Conservation (phyloP, 2,888 invertebrate species). For the Thymelicus sylvestris region DNA sequence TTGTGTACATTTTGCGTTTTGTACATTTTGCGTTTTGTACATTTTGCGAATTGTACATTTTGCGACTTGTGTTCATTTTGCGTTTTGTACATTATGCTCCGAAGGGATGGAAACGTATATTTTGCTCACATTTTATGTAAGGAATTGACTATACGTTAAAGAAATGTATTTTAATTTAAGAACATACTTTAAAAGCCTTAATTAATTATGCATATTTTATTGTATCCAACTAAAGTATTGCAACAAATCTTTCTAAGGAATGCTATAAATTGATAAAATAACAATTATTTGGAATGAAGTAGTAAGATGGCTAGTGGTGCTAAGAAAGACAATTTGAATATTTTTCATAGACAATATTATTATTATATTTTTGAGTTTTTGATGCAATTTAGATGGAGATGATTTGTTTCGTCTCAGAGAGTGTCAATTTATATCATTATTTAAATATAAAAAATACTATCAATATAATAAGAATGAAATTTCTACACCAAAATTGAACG, state of each 20-base stretch:
- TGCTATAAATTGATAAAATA: slow-evolving; percentile 18
- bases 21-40: too few species aligned
- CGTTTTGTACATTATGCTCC: too few species aligned
- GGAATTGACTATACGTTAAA: slow-evolving; percentile 34
- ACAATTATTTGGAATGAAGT: slow-evolving; percentile 12
- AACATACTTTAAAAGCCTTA: neutral
- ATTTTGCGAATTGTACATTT: too few species aligned
- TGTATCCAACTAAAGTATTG: slow-evolving; percentile 8
- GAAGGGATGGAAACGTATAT: slow-evolving; percentile 12
- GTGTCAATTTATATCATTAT: slow-evolving; percentile 72
- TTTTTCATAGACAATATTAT: slow-evolving; percentile 79
- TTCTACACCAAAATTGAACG: slow-evolving; percentile 51
- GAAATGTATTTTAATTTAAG: slow-evolving; percentile 23
- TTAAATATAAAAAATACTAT: slow-evolving; percentile 49
- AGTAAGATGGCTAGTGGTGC: slow-evolving; percentile 69
- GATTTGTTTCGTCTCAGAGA: slow-evolving; percentile 62
- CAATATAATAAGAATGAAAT: slow-evolving; percentile 39
- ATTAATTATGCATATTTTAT: slow-evolving; percentile 11
- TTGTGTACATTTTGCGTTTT: too few species aligned
- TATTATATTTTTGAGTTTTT: slow-evolving; percentile 76
- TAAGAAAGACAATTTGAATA: slow-evolving; percentile 68
- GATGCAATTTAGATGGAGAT: slow-evolving; percentile 74
- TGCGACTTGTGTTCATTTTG: too few species aligned
- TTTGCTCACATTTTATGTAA: slow-evolving; percentile 29
- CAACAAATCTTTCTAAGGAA: slow-evolving; percentile 15